Conservation (phyloP, 2,797 vertebrate genomes). For the Eleutherodactylus coqui region DNA sequence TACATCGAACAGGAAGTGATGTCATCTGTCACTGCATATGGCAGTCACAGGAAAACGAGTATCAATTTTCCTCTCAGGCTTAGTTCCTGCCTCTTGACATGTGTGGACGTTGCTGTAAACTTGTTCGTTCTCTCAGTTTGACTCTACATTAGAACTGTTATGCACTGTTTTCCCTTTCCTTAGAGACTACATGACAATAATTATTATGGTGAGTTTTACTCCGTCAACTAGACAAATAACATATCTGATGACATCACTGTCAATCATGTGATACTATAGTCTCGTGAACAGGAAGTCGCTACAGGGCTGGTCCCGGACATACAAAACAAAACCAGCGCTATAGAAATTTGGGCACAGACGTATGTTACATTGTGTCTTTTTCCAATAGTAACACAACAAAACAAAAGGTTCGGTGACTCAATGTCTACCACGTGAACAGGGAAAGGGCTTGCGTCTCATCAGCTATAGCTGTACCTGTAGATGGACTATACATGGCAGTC, state of each 20-base stretch:
- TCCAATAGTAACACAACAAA: conserved; percentile 15
- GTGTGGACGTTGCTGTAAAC: conserved; percentile 20
- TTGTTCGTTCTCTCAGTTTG: not conserved
- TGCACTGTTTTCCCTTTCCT: not conserved
- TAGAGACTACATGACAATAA: not conserved
- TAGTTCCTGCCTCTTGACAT: conserved; percentile 52
- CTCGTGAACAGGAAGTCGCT: conserved; percentile 53
- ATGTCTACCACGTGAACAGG: conserved; percentile 26
- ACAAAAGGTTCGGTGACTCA: conserved; percentile 34
- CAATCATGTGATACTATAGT: conserved; percentile 46
- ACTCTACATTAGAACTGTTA: not conserved
- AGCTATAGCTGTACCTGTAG: not conserved
- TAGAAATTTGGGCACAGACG: conserved; percentile 26
- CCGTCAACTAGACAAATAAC: conserved; percentile 35
- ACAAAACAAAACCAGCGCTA: conserved; percentile 35
- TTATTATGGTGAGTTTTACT: not conserved
- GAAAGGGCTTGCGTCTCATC: not conserved
- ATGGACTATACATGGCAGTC: not conserved
- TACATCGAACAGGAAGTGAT: conserved; percentile 55
- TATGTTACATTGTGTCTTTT: conserved; percentile 45
- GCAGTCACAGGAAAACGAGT: conserved; percentile 57
- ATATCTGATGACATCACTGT: conserved; percentile 40
- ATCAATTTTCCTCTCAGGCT: conserved; percentile 38
- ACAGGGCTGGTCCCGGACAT: conserved; percentile 45
- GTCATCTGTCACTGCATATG: conserved; percentile 46